These are phyloP conservation scores for Acanthosepion pharaonis DNA, from an alignment of 2,888 invertebrate genomes.

Conservation along the genomic window DNA sequence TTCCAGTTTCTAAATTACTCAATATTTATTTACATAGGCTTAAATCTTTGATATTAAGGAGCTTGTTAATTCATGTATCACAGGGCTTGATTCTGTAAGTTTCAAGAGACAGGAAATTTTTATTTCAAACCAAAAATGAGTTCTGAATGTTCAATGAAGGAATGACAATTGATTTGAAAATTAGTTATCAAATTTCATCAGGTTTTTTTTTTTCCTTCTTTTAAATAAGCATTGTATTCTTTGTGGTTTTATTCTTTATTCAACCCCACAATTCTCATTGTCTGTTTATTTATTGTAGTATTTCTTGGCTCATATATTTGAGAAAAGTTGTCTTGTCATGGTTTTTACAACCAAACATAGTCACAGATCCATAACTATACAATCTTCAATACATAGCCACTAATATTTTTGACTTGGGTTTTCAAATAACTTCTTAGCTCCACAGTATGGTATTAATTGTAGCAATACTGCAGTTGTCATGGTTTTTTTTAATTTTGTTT, in stretches of 20 bases:
- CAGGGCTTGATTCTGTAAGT: neutral
- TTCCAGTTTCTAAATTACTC: neutral
- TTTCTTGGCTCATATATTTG: neutral
- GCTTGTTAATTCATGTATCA: neutral
- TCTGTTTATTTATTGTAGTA: neutral
- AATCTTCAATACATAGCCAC: neutral
- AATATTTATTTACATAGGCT: neutral
- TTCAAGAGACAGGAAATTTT: neutral
- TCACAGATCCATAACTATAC: slow-evolving; percentile 33
- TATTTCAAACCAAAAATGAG: neutral
- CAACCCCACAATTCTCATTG: neutral
- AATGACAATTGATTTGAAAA: neutral
- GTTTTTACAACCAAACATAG: slow-evolving; percentile 9
- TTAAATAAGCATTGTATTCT: neutral
- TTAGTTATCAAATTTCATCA: neutral
- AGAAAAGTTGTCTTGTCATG: neutral
- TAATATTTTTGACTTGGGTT: neutral
- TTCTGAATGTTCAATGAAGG: neutral
- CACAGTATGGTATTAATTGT: neutral
- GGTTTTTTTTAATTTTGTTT: neutral
- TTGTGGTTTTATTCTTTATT: neutral
- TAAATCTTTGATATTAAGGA: neutral
- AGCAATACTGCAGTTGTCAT: neutral
- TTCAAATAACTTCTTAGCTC: slow-evolving; percentile 8
- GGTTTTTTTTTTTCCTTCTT: neutral